A percentile compares a stretch with the other conserved stretches of the same genome.
Evolutionary conservation across 2,888 invertebrate species (phyloP).

Genomic region (Drosophila meridionalis): DNA sequence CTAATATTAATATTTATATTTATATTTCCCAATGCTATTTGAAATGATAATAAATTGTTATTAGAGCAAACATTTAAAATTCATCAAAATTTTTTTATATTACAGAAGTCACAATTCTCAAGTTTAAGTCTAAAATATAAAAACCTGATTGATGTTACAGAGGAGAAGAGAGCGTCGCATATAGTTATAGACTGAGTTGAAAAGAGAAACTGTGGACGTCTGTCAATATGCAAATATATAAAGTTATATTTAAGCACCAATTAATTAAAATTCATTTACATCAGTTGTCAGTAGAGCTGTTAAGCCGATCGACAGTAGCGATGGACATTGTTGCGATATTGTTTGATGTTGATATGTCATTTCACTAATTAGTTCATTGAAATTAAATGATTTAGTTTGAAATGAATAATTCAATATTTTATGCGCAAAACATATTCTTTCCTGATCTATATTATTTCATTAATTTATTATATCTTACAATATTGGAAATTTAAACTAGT

Average conservation of each 20-base stretch:
- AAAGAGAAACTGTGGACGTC: not conserved
- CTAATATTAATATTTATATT: not conserved
- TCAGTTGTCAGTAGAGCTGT: not conserved
- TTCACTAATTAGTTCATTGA: not conserved
- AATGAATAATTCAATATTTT: no score
- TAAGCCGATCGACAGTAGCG: not conserved
- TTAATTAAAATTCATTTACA: not conserved
- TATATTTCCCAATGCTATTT: not conserved
- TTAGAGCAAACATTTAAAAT: not conserved
- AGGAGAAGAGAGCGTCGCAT: no score
- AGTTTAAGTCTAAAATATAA: not conserved
- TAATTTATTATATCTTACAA: no score
- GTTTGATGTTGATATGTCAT: not conserved
- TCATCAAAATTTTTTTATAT: not conserved
- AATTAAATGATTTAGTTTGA: no score
- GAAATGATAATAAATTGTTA: not conserved
- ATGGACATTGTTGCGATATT: no score
- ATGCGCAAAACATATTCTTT: no score
- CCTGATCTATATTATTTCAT: no score
- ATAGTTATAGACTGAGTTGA: no score
- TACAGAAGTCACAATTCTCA: not conserved
- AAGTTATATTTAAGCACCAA: not conserved
- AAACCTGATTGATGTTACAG: not conserved
- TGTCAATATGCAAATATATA: not conserved
- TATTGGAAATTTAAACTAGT: no score